These are phyloP conservation scores for Catalaphyllia jardinei DNA, from an alignment of 64 coral and sea anemone species.

Conservation along the genomic window DNA sequence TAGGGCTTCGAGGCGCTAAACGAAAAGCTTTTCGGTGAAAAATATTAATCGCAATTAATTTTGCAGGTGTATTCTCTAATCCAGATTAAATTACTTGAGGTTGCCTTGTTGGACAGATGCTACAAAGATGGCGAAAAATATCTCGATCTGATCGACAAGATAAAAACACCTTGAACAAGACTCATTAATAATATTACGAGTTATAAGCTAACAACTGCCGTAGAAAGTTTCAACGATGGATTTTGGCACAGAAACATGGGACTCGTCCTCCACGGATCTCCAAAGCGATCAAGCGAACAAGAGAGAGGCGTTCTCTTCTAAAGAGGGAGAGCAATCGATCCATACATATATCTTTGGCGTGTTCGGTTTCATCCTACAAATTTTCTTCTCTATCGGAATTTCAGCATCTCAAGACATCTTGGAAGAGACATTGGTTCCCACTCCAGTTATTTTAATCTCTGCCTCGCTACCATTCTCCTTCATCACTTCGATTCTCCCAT, in stretches of 20 bases:
- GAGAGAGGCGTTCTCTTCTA: neutral
- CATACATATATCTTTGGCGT: slow-evolving; percentile 14
- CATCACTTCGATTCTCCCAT: neutral
- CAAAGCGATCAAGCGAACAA: neutral
- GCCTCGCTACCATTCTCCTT: slow-evolving; percentile 9
- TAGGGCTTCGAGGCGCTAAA: too few relatives aligned
- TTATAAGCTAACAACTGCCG: neutral
- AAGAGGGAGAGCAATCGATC: neutral
- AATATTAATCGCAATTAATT: too few relatives aligned
- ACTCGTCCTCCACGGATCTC: neutral
- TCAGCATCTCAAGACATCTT: slow-evolving; percentile 64
- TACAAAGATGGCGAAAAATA: neutral
- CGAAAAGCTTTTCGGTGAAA: too few relatives aligned
- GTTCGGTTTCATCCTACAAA: slow-evolving; percentile 52
- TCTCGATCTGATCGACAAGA: neutral
- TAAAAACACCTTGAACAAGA: neutral
- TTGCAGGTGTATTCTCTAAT: neutral
- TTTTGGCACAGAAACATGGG: neutral
- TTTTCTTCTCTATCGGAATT: slow-evolving; percentile 42
- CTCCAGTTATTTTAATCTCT: slow-evolving; percentile 24
- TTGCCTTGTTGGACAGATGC: neutral
- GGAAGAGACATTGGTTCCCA: slow-evolving; percentile 30
- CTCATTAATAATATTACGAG: neutral
- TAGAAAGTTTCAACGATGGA: neutral
- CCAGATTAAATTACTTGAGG: neutral